Conservation (phyloP, 2,888 invertebrate species). For the Anarsia innoxiella region DNA sequence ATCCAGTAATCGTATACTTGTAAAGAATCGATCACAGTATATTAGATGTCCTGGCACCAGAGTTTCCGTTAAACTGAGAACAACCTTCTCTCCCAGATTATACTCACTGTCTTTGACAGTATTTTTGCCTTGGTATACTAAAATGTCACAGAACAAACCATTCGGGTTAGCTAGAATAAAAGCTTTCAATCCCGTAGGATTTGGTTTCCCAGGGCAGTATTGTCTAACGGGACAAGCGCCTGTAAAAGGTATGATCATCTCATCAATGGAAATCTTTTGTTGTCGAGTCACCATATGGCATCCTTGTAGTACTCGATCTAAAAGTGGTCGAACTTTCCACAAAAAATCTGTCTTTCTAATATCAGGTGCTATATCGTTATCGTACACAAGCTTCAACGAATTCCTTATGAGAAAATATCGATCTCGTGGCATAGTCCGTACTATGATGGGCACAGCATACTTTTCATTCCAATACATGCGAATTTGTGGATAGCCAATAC, state of each 20-base stretch:
- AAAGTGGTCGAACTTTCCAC: constrained; percentile 18
- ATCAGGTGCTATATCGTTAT: constrained; percentile 14
- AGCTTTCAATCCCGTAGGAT: constrained; percentile 13
- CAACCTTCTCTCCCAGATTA: constrained; percentile 5
- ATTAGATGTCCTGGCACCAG: constrained; percentile 11
- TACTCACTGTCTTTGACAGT: constrained; percentile 6
- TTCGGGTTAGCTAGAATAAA: constrained; percentile 11
- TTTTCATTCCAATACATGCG: constrained; percentile 15
- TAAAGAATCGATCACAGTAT: constrained; percentile 15
- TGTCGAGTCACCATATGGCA: constrained; percentile 10
- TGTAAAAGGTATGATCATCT: constrained; percentile 5
- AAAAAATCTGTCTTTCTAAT: constrained; percentile 13
- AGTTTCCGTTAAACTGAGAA: constrained; percentile 7
- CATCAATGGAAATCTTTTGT: constrained; percentile 15
- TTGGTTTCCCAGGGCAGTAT: constrained; percentile 12
- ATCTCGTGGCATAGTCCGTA: constrained; percentile 15
- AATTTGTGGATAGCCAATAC: constrained; percentile 11
- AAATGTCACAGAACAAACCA: constrained; percentile 11
- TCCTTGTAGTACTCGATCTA: constrained; percentile 14
- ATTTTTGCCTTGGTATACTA: constrained; percentile 8
- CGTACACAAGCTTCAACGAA: constrained; percentile 18
- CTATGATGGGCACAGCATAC: constrained; percentile 15
- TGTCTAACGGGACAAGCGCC: constrained; percentile 11
- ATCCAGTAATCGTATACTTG: constrained; percentile 6
- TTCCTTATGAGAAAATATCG: constrained; percentile 11